phyloP scores from a whole-genome alignment of 2,888 invertebrate species.

The Pegoplata infirma region DNA sequence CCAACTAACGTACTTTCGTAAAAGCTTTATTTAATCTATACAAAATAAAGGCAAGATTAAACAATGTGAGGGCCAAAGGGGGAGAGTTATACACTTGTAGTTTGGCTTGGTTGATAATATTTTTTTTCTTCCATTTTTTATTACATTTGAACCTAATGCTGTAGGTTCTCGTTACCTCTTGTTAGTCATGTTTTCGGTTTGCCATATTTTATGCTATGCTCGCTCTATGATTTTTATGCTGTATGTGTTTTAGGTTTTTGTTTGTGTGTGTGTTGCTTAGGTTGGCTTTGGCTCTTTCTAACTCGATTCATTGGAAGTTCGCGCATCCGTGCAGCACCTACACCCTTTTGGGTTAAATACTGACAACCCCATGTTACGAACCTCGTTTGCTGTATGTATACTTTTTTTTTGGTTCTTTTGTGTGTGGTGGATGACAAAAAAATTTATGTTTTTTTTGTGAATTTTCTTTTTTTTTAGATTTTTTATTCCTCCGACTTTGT shows the following conservation, averaged over 20 bases:
- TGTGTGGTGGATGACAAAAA: neutral
- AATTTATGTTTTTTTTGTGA: constrained; percentile 8
- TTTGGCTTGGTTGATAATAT: constrained; percentile 24
- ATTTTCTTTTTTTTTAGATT: constrained; percentile 1
- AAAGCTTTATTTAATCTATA: no score
- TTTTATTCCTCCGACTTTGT: neutral
- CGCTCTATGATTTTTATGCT: constrained; percentile 36
- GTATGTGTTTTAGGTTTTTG: constrained; percentile 20
- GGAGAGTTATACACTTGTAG: constrained; percentile 42
- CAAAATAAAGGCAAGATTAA: neutral
- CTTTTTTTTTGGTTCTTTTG: constrained; percentile 28
- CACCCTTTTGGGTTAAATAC: constrained; percentile 77
- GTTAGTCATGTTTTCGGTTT: constrained; percentile 66
- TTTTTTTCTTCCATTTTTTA: constrained; percentile 49
- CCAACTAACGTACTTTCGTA: no score
- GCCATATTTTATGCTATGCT: constrained; percentile 64
- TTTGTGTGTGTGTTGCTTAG: constrained; percentile 55
- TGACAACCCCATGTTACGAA: constrained; percentile 77
- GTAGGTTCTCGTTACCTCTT: constrained; percentile 72
- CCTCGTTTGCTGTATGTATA: constrained; percentile 66
- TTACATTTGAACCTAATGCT: constrained; percentile 74
- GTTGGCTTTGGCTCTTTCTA: constrained; percentile 64
- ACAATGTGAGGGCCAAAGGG: neutral
- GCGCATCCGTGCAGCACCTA: constrained; percentile 75
- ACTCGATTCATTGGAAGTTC: constrained; percentile 71